Conservation (phyloP, 2,113 vertebrate genomes). For the Psettodes erumei region DNA sequence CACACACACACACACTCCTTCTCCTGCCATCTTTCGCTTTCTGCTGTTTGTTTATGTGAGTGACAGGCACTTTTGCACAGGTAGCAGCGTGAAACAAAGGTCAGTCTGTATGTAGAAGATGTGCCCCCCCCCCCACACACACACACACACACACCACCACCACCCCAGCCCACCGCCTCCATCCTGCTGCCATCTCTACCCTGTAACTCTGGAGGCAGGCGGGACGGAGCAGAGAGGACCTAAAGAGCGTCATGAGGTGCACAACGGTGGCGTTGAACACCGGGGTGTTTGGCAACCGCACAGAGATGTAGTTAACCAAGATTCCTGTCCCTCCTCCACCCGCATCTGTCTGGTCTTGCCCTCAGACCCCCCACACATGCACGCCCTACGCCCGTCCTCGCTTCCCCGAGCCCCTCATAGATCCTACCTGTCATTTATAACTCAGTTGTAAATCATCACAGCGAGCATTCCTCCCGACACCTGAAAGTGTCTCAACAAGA, state of each 20-base stretch:
- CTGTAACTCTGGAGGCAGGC: not conserved
- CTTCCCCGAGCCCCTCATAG: slow-evolving; percentile 26
- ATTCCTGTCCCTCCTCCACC: slow-evolving; percentile 26
- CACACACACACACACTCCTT: no score
- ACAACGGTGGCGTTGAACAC: not conserved
- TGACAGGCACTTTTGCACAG: slow-evolving; percentile 43
- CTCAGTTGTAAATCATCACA: slow-evolving; percentile 54
- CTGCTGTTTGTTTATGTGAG: slow-evolving; percentile 50
- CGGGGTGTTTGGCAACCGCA: slow-evolving; percentile 28
- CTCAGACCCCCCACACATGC: slow-evolving; percentile 6
- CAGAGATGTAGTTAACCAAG: slow-evolving; percentile 50
- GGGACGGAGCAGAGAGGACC: slow-evolving; percentile 5
- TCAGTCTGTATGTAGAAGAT: slow-evolving; percentile 46
- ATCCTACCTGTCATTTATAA: slow-evolving; percentile 54
- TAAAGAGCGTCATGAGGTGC: slow-evolving; percentile 10
- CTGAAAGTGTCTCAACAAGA: slow-evolving; percentile 61
- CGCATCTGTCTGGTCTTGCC: slow-evolving; percentile 63
- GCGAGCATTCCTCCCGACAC: slow-evolving; percentile 44
- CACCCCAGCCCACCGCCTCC: no score
- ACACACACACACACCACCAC: no score
- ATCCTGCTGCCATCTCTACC: not conserved
- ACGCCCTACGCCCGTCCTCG: not conserved
- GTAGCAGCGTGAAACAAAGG: slow-evolving; percentile 48
- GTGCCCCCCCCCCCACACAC: not conserved
- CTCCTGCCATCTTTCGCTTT: slow-evolving; percentile 29